Conservation (phyloP, 2,113 vertebrate species). For the Urocolius indicus region DNA sequence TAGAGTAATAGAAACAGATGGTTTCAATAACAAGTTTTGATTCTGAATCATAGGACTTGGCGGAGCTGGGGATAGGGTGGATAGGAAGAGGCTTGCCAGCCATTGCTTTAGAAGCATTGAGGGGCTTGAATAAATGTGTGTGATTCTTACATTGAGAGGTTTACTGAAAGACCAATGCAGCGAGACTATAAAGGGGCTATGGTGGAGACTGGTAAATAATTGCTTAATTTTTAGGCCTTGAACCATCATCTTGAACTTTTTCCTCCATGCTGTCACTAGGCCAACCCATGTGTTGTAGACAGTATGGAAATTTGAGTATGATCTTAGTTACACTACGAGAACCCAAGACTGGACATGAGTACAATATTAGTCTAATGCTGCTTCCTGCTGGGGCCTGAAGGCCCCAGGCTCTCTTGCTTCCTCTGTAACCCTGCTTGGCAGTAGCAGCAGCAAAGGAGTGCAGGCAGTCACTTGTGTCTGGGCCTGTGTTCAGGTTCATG, state of each 20-base stretch:
- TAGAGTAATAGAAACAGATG: not conserved
- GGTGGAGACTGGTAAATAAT: not conserved
- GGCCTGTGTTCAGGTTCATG: slow-evolving; percentile 87
- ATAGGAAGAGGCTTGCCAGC: not conserved
- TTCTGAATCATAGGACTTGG: not conserved
- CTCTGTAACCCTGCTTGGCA: not conserved
- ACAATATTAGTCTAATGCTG: not conserved
- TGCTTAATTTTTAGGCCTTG: not conserved
- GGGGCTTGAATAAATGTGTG: not conserved
- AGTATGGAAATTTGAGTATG: not conserved
- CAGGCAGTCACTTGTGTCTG: not conserved
- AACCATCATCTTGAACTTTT: not conserved
- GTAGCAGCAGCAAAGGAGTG: not conserved
- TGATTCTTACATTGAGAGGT: not conserved
- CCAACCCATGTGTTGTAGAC: not conserved
- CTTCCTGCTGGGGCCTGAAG: not conserved
- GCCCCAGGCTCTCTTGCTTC: not conserved
- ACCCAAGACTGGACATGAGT: not conserved
- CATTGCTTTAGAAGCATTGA: not conserved
- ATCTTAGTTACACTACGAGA: not conserved
- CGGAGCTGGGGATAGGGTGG: not conserved
- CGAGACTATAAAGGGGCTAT: not conserved
- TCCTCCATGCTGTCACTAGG: not conserved
- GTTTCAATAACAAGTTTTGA: not conserved
- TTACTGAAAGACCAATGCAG: not conserved